Base-by-base conservation (phyloP, 2,888 invertebrate species). In the Eulithis testata region DNA sequence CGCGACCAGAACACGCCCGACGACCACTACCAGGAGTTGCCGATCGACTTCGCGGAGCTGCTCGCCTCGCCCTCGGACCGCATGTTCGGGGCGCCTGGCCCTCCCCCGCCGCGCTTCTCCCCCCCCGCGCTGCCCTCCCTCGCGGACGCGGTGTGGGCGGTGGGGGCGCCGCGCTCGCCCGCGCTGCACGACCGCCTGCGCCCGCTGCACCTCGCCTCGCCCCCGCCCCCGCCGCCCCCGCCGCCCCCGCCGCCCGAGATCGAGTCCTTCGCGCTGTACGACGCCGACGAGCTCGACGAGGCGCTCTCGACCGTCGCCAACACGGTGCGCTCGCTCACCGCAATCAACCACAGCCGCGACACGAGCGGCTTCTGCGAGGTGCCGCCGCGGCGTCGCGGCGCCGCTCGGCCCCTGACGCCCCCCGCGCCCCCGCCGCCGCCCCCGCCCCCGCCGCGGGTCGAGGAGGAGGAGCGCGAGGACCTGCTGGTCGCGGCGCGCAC, bases 401-500 rank as follows among this genome's bases (percentile, higher is more conserved):
- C 49, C 76, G 27, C 63, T 65, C 79, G 93, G 94, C 57, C 81
- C 77, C 95, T 71, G n/a, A n/a, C 60, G 61, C 68, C 57, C 80
- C 90, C 49, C n/a, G n/a, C 81, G 36, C 37, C 89, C 60, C 36
- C 44, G 50, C 21, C 11, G 21, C 14, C 69, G 74, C 72, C 55
- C 79, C 49, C 49, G 21, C 9, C 91, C 93, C 50, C 80, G 89
- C 59, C 36, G 52, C 65, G 27, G 21, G 1, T 65, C 69, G 54
- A 55, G 70, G 61, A 82, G 80, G 58, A 36, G 8, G 81, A 77
- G 73, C 72, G 88, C 73, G 97, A 97, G 81, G 96, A 97, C 86
- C 88, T 97, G 73, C 93, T 97, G 69, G 96, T 96, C 14, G 96
- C 97, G 7, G 94, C 95, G 71, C 95, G 95, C 71, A 97, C 97